Percentiles rank a stretch among this genome's conserved stretches.
Evolutionary conservation across 2,797 vertebrate species (phyloP).

Genomic region (Ambastaia sidthimunki): DNA sequence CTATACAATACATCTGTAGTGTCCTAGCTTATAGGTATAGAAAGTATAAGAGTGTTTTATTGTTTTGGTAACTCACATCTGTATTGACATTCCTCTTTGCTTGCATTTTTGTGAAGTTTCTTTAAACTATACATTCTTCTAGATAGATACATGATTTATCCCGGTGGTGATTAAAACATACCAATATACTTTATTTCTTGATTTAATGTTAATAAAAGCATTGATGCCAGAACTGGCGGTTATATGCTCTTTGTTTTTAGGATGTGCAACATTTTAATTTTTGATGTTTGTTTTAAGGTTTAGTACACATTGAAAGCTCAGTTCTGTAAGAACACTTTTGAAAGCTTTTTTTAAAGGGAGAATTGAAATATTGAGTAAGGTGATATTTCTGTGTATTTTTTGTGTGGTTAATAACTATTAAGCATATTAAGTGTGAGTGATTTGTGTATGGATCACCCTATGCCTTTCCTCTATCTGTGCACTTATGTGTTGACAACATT

Average conservation of each 20-base stretch:
- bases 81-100: slow-evolving; percentile 24
- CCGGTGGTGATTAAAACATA: neutral
- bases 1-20: slow-evolving; percentile 8
- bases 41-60: neutral
- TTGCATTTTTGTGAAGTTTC: slow-evolving; percentile 7
- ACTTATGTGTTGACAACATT: slow-evolving; percentile 68
- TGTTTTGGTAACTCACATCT: neutral
- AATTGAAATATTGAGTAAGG: slow-evolving; percentile 10
- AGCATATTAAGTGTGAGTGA: slow-evolving; percentile 45
- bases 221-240: neutral
- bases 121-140: slow-evolving; percentile 7
- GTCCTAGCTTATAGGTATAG: neutral
- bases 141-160: neutral
- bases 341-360: slow-evolving; percentile 9
- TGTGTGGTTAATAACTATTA: slow-evolving; percentile 3
- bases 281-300: neutral
- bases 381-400: slow-evolving; percentile 2
- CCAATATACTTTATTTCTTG: slow-evolving; percentile 1
- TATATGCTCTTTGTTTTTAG: neutral
- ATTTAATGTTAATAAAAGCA: slow-evolving; percentile 15
- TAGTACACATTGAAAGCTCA: slow-evolving; percentile 4
- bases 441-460: slow-evolving; percentile 40
- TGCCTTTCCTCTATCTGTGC: slow-evolving; percentile 70
- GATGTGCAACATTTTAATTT: slow-evolving; percentile 1
- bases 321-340: neutral